phyloP scores from a whole-genome alignment of 2,113 vertebrate genomes.

The Bubo blakistoni region DNA sequence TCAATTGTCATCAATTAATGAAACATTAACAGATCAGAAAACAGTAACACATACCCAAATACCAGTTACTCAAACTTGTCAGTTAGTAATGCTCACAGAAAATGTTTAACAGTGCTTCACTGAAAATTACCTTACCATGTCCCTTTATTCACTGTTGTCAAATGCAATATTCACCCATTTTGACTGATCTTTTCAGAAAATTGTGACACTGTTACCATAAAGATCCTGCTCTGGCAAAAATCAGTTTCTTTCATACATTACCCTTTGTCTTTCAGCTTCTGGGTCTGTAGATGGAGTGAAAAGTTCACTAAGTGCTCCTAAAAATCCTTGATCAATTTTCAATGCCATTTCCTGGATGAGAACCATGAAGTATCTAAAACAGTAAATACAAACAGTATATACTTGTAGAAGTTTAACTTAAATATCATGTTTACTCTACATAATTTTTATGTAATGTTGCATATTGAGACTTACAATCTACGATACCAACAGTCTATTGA shows the following conservation, averaged over 20 bases:
- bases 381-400: neutral
- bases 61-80: neutral
- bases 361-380: conserved; percentile 95
- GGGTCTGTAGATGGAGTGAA: conserved; percentile 81
- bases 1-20: neutral
- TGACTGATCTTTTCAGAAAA: neutral
- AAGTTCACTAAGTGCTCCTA: conserved; percentile 80
- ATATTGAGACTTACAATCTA: neutral
- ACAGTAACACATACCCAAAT: neutral
- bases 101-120: neutral
- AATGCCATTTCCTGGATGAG: conserved; percentile 98
- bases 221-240: neutral
- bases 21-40: neutral
- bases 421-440: neutral
- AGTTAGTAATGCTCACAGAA: neutral
- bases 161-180: neutral
- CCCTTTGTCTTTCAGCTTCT: conserved; percentile 79
- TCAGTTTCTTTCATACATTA: conserved; percentile 39
- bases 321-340: conserved; percentile 93
- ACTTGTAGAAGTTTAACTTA: neutral
- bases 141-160: neutral
- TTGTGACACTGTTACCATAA: neutral
- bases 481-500: neutral
- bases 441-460: neutral
- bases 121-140: neutral